These are phyloP conservation scores for Sabatieria punctata DNA, from an alignment of 2,888 invertebrate species.

Conservation along the genomic window DNA sequence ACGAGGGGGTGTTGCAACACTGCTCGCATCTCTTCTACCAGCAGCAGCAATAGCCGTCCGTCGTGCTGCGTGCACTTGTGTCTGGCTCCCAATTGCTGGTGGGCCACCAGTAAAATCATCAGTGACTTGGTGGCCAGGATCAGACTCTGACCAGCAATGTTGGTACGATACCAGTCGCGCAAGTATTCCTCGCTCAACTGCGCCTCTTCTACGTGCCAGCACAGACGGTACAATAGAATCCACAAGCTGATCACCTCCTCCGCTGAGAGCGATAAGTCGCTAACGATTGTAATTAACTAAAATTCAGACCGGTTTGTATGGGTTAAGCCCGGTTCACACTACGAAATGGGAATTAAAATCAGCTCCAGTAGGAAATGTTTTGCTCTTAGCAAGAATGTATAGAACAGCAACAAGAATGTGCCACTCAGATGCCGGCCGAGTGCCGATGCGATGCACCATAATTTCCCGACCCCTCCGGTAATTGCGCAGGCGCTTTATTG, in stretches of 20 bases:
- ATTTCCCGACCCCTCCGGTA: no score
- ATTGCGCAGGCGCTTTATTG: no score
- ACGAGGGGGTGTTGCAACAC: neutral
- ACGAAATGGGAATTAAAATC: no score
- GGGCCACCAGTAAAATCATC: slow-evolving; percentile 6
- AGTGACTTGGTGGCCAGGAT: slow-evolving; percentile 2
- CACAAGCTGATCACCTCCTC: slow-evolving; percentile 47
- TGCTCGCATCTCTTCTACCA: neutral
- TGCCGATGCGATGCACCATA: no score
- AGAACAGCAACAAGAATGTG: no score
- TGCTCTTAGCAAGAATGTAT: no score
- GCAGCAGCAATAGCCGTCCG: neutral
- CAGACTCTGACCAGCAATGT: neutral
- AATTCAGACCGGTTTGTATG: no score
- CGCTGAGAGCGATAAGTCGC: no score
- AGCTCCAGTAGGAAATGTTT: no score
- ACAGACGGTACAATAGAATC: slow-evolving; percentile 61
- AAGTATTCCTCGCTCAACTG: neutral
- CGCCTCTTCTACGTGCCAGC: neutral
- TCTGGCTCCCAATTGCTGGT: slow-evolving; percentile 5
- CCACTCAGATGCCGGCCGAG: no score
- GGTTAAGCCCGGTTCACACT: no score
- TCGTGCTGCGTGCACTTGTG: slow-evolving; percentile 1
- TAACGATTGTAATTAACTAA: no score
- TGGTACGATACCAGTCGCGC: neutral